Percentiles rank a stretch among this genome's conserved stretches.
These are phyloP conservation scores for Catharus ustulatus DNA, from an alignment of 2,797 vertebrate species.

Conservation along the genomic window DNA sequence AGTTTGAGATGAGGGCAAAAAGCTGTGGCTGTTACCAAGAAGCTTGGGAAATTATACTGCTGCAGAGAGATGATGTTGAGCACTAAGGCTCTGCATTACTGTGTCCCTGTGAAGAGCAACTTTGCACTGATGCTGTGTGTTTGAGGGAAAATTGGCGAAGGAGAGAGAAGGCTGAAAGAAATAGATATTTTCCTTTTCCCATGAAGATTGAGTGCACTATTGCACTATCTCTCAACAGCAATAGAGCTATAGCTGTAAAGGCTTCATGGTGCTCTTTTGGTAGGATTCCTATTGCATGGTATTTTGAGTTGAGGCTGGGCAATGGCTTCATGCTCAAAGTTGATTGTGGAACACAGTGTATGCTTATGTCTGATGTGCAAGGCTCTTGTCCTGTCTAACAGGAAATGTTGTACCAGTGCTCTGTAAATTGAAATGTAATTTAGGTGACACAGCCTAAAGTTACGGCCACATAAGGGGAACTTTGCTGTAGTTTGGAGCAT, in stretches of 20 bases:
- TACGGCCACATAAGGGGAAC: not conserved
- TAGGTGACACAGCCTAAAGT: not conserved
- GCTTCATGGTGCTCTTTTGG: not conserved
- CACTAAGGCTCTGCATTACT: not conserved
- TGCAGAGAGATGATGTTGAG: not conserved
- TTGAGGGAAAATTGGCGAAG: not conserved
- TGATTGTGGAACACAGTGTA: not conserved
- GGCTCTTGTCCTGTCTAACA: not conserved
- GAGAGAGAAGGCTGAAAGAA: slow-evolving; percentile 1
- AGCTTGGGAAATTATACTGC: not conserved
- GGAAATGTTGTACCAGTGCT: not conserved
- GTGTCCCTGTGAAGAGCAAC: not conserved
- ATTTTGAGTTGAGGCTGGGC: not conserved
- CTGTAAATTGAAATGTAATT: not conserved
- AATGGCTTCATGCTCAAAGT: not conserved
- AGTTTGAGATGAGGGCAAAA: not conserved
- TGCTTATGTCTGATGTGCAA: not conserved
- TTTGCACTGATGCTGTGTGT: not conserved
- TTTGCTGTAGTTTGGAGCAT: fast-evolving
- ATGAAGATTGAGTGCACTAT: not conserved
- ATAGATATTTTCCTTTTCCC: not conserved
- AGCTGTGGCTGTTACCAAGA: not conserved
- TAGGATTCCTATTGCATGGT: not conserved
- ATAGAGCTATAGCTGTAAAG: not conserved
- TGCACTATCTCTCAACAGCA: not conserved